These are phyloP conservation scores for Butorides virescens DNA, from an alignment of 2,113 vertebrate species.

Conservation along the genomic window DNA sequence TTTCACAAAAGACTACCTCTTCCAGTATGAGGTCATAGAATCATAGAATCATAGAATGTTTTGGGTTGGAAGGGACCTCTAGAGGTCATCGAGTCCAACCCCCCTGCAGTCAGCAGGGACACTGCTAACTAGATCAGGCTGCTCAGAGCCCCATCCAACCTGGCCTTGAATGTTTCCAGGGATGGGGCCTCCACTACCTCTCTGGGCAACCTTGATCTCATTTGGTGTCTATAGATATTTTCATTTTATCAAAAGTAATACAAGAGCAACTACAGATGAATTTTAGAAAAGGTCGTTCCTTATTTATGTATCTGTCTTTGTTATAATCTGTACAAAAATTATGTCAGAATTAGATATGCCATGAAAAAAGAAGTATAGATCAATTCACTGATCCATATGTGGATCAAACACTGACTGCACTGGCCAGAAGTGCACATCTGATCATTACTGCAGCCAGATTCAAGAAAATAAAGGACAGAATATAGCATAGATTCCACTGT, in stretches of 20 bases:
- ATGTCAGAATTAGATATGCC: neutral
- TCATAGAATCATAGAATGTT: no score
- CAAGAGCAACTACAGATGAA: neutral
- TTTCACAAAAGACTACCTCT: neutral
- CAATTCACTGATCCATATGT: neutral
- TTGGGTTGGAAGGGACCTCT: no score
- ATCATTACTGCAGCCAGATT: neutral
- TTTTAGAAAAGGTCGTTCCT: neutral
- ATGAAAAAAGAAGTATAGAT: neutral
- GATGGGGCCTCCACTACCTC: no score
- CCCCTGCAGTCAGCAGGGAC: no score
- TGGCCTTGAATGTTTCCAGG: no score
- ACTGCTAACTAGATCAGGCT: no score
- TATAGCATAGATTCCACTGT: neutral
- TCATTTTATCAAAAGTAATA: neutral
- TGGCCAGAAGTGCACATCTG: neutral
- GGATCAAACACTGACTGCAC: neutral
- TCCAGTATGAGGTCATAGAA: neutral
- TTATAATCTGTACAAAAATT: neutral
- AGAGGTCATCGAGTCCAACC: no score
- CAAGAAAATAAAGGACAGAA: conserved; percentile 3
- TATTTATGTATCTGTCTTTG: neutral
- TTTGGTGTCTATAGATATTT: neutral
- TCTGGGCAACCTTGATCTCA: neutral
- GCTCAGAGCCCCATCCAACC: no score